phyloP scores from a whole-genome alignment of 2,797 vertebrate genomes.

The Danionella dracula region DNA sequence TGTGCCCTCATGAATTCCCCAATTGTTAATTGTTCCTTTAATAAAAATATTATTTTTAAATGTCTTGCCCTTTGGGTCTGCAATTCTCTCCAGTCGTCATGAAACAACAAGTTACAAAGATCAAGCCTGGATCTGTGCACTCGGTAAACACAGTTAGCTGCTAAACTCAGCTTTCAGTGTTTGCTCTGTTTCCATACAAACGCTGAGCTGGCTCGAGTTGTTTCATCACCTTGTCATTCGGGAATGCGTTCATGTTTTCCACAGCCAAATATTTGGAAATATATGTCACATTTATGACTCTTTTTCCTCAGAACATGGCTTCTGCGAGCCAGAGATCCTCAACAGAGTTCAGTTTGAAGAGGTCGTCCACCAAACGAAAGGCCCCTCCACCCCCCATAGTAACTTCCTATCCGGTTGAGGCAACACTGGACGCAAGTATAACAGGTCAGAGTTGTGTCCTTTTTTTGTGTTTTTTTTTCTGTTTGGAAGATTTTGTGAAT shows the following conservation, averaged over 20 bases:
- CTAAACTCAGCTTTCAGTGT: background rate
- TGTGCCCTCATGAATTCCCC: too few relatives aligned
- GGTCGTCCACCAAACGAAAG: slow-evolving; percentile 79
- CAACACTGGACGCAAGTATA: slow-evolving; percentile 42
- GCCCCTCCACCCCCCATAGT: slow-evolving; percentile 82
- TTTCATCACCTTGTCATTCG: slow-evolving; percentile 1
- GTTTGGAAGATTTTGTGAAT: background rate
- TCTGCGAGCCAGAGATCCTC: slow-evolving; percentile 60
- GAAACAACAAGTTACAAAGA: too few relatives aligned
- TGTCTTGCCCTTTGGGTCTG: too few relatives aligned
- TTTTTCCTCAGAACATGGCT: slow-evolving; percentile 39
- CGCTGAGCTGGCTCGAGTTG: background rate
- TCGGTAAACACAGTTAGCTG: background rate
- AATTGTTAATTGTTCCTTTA: too few relatives aligned
- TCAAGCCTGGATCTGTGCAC: background rate
- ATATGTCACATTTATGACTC: slow-evolving; percentile 11
- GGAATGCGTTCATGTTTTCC: background rate
- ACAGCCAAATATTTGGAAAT: slow-evolving; percentile 14
- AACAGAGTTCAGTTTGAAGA: slow-evolving; percentile 78
- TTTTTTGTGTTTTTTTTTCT: background rate
- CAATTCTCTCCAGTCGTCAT: too few relatives aligned
- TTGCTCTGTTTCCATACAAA: slow-evolving; percentile 12
- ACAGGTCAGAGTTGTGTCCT: slow-evolving; percentile 61
- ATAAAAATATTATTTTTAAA: too few relatives aligned
- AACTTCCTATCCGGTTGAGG: slow-evolving; percentile 53